Conservation (phyloP, 2,888 invertebrate genomes). For the Drosophila subquinaria region DNA sequence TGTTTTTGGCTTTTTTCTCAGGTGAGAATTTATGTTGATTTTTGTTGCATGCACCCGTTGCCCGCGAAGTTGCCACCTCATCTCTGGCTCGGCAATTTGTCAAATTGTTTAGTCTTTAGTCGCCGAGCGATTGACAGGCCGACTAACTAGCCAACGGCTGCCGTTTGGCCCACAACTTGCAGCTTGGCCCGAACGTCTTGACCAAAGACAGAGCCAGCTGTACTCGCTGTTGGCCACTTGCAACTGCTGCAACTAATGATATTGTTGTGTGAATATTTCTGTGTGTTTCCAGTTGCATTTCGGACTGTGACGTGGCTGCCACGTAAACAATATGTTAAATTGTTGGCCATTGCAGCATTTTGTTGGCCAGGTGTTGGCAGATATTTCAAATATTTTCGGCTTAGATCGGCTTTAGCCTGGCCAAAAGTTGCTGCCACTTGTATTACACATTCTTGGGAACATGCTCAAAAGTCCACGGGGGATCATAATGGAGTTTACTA, state of each 20-base stretch:
- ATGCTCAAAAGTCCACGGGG: conserved; percentile 4
- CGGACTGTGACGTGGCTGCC: conserved; percentile 50
- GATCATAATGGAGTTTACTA: not conserved
- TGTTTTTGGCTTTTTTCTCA: conserved; percentile 26
- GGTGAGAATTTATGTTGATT: conserved; percentile 78
- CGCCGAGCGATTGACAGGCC: conserved; percentile 80
- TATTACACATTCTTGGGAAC: conserved; percentile 24
- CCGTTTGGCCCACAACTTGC: conserved; percentile 52
- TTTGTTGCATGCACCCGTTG: conserved; percentile 19
- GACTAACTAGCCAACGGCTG: conserved; percentile 73
- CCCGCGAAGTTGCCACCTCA: not conserved
- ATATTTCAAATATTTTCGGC: conserved; percentile 59
- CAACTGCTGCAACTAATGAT: conserved; percentile 31
- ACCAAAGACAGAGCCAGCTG: not conserved
- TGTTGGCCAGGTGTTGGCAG: conserved; percentile 69
- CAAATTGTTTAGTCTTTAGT: conserved; percentile 83
- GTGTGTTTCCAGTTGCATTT: conserved; percentile 36
- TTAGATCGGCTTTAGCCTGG: conserved; percentile 33
- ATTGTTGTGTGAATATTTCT: conserved; percentile 41
- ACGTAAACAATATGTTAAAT: conserved; percentile 69
- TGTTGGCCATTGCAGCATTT: conserved; percentile 47
- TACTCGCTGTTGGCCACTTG: conserved; percentile 2
- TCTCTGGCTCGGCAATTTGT: conserved; percentile 79
- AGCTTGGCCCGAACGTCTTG: conserved; percentile 19
- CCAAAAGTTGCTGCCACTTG: conserved; percentile 34